phyloP scores from a whole-genome alignment of 2,888 invertebrate species.

The Serrognathus titanus region DNA sequence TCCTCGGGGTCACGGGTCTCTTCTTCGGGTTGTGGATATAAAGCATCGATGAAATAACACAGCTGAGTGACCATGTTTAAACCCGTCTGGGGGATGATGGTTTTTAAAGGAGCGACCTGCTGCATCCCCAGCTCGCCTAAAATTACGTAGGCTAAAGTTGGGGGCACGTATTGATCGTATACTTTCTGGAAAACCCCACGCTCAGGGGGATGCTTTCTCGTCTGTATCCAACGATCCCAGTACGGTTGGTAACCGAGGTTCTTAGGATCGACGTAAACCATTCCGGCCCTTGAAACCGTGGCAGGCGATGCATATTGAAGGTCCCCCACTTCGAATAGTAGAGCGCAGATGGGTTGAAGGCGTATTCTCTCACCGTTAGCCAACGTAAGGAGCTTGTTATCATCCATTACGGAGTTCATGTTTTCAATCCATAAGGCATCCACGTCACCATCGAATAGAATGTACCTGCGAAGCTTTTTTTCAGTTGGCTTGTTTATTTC shows the following conservation, averaged over 20 bases:
- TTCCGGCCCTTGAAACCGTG: slow-evolving; percentile 87
- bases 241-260: slow-evolving; percentile 82
- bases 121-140: slow-evolving; percentile 72
- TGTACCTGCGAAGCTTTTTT: slow-evolving; percentile 70
- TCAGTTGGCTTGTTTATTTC: slow-evolving; percentile 81
- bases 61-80: slow-evolving; percentile 86
- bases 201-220: slow-evolving; percentile 53
- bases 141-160: slow-evolving; percentile 66
- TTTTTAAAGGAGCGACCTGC: slow-evolving; percentile 70
- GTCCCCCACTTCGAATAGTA: slow-evolving; percentile 89
- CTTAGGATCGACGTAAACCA: slow-evolving; percentile 93
- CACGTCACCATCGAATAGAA: slow-evolving; percentile 90
- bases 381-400: slow-evolving; percentile 83
- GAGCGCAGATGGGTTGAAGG: slow-evolving; percentile 73
- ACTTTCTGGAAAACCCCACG: slow-evolving; percentile 51
- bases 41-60: slow-evolving; percentile 73
- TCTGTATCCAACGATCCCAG: slow-evolving; percentile 78
- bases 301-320: slow-evolving; percentile 89
- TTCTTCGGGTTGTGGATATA: slow-evolving; percentile 52
- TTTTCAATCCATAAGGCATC: slow-evolving; percentile 96
- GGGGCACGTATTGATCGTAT: slow-evolving; percentile 74
- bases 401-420: slow-evolving; percentile 97
- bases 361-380: slow-evolving; percentile 89
- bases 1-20: slow-evolving; percentile 50
- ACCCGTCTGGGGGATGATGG: slow-evolving; percentile 79